Percentiles rank a stretch among this genome's conserved stretches.
Evolutionary conservation across 2,888 invertebrate genomes (phyloP).

Genomic region (Allygus modestus): DNA sequence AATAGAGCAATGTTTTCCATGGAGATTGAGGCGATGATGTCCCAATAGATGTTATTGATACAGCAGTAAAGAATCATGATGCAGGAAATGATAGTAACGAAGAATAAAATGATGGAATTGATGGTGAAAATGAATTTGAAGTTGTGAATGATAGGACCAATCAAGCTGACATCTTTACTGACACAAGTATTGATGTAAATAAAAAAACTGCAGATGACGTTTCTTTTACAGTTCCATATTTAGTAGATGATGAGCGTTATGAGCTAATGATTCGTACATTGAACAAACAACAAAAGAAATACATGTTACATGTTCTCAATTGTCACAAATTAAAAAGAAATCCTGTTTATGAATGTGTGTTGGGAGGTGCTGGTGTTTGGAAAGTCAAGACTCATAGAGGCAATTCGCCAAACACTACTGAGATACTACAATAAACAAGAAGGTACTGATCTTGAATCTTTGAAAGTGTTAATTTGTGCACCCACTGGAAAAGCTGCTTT

Average conservation of each 20-base stretch:
- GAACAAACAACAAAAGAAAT: background rate
- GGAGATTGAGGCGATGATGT: background rate
- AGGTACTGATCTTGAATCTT: conserved; percentile 51
- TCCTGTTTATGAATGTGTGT: background rate
- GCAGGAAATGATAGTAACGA: background rate
- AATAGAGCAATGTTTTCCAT: conserved; percentile 35
- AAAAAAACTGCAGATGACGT: background rate
- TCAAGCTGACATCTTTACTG: conserved; percentile 42
- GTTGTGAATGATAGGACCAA: conserved; percentile 45
- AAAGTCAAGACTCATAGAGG: conserved; percentile 66
- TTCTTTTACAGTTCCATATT: background rate
- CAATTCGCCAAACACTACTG: conserved; percentile 64
- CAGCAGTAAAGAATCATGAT: conserved; percentile 5
- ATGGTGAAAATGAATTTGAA: conserved; percentile 46
- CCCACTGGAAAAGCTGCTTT: conserved; percentile 68
- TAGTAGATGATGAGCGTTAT: background rate
- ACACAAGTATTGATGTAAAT: background rate
- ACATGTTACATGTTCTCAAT: background rate
- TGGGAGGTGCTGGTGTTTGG: background rate
- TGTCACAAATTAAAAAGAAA: background rate
- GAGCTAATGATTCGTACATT: background rate
- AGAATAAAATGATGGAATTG: background rate
- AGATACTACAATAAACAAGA: conserved; percentile 55
- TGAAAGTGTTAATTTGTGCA: conserved; percentile 65
- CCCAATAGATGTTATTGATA: background rate